Evolutionary conservation across 2,888 invertebrate genomes (phyloP).

Genomic region (Oscheius sp.): DNA sequence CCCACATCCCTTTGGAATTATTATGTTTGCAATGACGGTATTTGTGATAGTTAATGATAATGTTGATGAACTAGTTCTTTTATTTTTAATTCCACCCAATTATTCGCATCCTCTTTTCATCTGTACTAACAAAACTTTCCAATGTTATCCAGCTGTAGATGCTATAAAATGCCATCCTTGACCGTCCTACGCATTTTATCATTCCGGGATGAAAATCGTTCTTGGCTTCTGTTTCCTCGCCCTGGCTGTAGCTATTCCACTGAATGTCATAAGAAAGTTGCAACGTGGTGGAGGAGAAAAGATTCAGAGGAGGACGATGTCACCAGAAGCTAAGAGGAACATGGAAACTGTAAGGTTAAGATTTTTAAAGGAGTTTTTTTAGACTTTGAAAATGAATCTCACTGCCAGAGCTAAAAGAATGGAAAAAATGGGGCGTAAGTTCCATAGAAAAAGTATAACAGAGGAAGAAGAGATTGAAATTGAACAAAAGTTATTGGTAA

Average conservation of each 20-base stretch:
- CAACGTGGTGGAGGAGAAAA: background rate
- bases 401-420: background rate
- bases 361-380: background rate
- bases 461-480: background rate
- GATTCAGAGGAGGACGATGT: background rate
- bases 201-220: conserved; percentile 10
- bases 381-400: background rate
- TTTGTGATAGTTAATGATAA: too few species aligned
- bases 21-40: too few species aligned
- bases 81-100: too few species aligned
- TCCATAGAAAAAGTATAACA: background rate
- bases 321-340: background rate
- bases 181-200: background rate
- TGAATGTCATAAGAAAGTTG: background rate
- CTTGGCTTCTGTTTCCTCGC: background rate
- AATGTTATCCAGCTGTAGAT: too few species aligned
- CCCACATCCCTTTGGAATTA: too few species aligned
- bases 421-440: background rate
- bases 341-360: background rate
- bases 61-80: too few species aligned
- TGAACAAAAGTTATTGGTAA: conserved; percentile 1
- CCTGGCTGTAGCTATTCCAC: background rate
- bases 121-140: too few species aligned
- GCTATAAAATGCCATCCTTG: background rate
- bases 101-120: too few species aligned